Percentiles rank a stretch among this genome's conserved stretches.
Evolutionary conservation across 2,113 vertebrate species (phyloP).

Genomic region (Oryzias woworae): DNA sequence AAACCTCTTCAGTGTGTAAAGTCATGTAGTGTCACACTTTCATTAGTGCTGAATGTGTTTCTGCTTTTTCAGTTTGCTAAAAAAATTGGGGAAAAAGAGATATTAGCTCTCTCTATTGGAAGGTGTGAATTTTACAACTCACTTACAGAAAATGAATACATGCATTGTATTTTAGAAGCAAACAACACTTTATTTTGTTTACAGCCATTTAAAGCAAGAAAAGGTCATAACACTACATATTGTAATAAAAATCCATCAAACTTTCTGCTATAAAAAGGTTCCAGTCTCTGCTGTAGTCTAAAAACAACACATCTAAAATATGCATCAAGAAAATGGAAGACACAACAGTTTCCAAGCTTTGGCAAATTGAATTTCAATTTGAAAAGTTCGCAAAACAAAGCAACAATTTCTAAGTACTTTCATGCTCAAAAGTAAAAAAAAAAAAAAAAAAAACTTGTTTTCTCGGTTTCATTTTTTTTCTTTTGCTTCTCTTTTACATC

Average conservation of each 20-base stretch:
- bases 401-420: not conserved
- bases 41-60: constrained; percentile 2
- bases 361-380: not conserved
- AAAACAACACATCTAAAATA: not conserved
- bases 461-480: not conserved
- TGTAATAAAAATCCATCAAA: not conserved
- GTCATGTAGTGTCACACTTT: constrained; percentile 27
- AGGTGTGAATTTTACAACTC: constrained; percentile 14
- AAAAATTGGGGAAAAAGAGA: not conserved
- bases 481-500: constrained; percentile 2
- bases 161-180: not conserved
- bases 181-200: not conserved
- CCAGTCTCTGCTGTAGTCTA: not conserved
- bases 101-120: constrained; percentile 54
- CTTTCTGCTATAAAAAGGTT: not conserved
- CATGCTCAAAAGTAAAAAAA: not conserved
- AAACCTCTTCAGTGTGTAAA: constrained; percentile 17
- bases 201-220: not conserved
- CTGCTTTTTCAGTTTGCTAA: not conserved
- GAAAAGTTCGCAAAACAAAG: not conserved
- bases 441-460: not conserved
- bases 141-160: not conserved
- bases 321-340: not conserved
- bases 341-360: not conserved
- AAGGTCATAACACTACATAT: not conserved